Conservation (phyloP, 1,140 invertebrate species). For the Capitella teleta region DNA sequence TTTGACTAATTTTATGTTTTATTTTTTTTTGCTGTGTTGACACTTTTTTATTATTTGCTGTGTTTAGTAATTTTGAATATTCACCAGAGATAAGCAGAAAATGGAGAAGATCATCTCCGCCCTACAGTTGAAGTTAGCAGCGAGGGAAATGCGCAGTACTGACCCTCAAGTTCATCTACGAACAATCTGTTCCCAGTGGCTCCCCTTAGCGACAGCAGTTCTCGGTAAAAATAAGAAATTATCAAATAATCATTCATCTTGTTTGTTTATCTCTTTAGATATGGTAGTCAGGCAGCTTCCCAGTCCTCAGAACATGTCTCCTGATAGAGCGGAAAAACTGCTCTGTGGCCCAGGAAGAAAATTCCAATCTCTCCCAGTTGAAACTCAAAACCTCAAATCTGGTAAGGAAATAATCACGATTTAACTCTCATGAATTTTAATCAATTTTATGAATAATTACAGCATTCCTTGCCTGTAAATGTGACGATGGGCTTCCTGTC, state of each 20-base stretch:
- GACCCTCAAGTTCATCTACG: slow-evolving; percentile 68
- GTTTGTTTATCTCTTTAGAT: slow-evolving; percentile 11
- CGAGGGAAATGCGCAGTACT: slow-evolving; percentile 64
- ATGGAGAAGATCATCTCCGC: slow-evolving; percentile 68
- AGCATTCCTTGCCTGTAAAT: slow-evolving; percentile 62
- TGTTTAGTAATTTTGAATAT: not conserved
- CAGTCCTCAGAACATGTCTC: slow-evolving; percentile 62
- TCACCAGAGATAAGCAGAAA: slow-evolving; percentile 61
- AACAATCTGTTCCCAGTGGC: slow-evolving; percentile 75
- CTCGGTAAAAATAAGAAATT: slow-evolving; percentile 49
- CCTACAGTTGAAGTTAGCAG: slow-evolving; percentile 63
- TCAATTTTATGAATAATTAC: slow-evolving; percentile 12
- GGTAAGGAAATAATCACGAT: slow-evolving; percentile 25
- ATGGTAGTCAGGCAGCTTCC: slow-evolving; percentile 73
- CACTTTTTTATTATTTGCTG: not conserved
- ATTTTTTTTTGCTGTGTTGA: not conserved
- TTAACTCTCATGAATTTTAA: no score
- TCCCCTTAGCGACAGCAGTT: slow-evolving; percentile 69
- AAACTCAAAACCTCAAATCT: slow-evolving; percentile 62
- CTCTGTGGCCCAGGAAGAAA: slow-evolving; percentile 58
- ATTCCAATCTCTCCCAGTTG: slow-evolving; percentile 56
- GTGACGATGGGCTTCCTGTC: slow-evolving; percentile 53
- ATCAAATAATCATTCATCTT: slow-evolving; percentile 10
- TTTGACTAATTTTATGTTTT: not conserved
- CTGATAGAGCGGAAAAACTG: slow-evolving; percentile 64